phyloP scores from a whole-genome alignment of 1,140 invertebrate species.

The Elymnias hypermnestra region DNA sequence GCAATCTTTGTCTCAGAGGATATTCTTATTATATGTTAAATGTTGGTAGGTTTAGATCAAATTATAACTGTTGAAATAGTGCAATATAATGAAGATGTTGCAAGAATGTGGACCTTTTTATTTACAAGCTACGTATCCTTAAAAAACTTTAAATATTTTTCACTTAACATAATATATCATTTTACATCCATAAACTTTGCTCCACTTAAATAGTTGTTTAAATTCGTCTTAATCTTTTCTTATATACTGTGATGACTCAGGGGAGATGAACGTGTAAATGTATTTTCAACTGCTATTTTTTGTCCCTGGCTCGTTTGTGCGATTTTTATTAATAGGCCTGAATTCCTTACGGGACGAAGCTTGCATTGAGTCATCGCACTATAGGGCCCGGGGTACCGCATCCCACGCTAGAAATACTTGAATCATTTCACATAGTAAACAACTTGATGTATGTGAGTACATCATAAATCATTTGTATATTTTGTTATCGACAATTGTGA shows the following conservation, averaged over 20 bases:
- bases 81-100: slow-evolving; percentile 72
- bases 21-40: slow-evolving; percentile 31
- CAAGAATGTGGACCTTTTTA: slow-evolving; percentile 63
- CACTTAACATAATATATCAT: slow-evolving; percentile 35
- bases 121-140: slow-evolving; percentile 51
- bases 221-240: slow-evolving; percentile 38
- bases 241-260: slow-evolving; percentile 74
- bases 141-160: slow-evolving; percentile 37
- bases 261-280: too few relatives aligned
- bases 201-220: slow-evolving; percentile 45
- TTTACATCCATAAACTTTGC: slow-evolving; percentile 44
- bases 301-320: too few relatives aligned
- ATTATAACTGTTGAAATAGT: slow-evolving; percentile 57
- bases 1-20: slow-evolving; percentile 72
- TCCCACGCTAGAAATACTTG: slow-evolving; percentile 32
- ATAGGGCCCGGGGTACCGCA: slow-evolving; percentile 57
- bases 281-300: too few relatives aligned
- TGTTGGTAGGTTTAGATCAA: slow-evolving; percentile 45
- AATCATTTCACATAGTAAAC: slow-evolving; percentile 1
- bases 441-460: too few relatives aligned
- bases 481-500: background rate
- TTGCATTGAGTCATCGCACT: slow-evolving; percentile 76
- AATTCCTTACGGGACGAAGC: slow-evolving; percentile 65
- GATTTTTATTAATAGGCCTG: slow-evolving; percentile 26
- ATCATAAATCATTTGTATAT: too few relatives aligned